Conservation (phyloP, 1,140 invertebrate genomes). For the Coboldia fuscipes region DNA sequence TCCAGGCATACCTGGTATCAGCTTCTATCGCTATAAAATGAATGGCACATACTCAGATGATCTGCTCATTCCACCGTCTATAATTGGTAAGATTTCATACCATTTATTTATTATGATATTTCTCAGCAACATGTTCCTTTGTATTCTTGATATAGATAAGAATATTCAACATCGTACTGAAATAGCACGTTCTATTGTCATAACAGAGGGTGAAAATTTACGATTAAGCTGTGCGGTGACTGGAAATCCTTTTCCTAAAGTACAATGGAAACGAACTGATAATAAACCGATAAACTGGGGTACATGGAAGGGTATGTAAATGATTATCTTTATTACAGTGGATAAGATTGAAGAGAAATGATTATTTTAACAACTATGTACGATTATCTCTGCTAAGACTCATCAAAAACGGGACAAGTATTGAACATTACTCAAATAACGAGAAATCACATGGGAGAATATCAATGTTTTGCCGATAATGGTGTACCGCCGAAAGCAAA, state of each 20-base stretch:
- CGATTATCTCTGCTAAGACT: constrained; percentile 28
- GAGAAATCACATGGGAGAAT: constrained; percentile 67
- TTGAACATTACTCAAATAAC: constrained; percentile 65
- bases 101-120: too few relatives aligned
- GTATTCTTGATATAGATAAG: neutral
- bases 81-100: constrained; percentile 36
- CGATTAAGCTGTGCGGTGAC: constrained; percentile 52
- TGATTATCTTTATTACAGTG: neutral
- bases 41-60: constrained; percentile 35
- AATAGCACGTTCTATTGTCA: constrained; percentile 23
- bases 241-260: constrained; percentile 46
- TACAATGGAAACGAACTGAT: constrained; percentile 56
- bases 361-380: too few relatives aligned
- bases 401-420: constrained; percentile 41
- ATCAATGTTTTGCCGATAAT: constrained; percentile 71
- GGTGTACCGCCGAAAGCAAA: constrained; percentile 63
- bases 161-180: neutral
- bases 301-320: constrained; percentile 9
- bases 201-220: constrained; percentile 51
- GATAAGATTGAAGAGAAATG: too few relatives aligned
- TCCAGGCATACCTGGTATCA: constrained; percentile 48
- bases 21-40: constrained; percentile 39
- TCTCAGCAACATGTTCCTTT: neutral
- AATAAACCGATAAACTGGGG: constrained; percentile 32
- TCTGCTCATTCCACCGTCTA: constrained; percentile 56